Evolutionary conservation across 2,797 vertebrate species (phyloP), one percentile per base, ranked within the genome.

Genomic region (Gymnopithys bicolor): DNA sequence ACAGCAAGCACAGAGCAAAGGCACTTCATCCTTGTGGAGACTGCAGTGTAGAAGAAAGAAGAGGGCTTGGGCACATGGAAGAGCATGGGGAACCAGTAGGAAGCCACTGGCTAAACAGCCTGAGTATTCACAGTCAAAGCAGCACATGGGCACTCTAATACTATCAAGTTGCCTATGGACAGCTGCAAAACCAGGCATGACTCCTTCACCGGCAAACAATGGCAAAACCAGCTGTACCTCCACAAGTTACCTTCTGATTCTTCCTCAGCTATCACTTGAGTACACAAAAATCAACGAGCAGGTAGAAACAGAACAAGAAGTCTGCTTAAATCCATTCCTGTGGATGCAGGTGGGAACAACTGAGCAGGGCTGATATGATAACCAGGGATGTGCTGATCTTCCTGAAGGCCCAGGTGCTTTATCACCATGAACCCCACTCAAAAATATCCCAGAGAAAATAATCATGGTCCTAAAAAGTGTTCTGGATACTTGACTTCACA

Each of bases 341-440:
- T 0, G 37, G 11, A 21, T 33, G 33, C 21, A 84, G 37, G 27
- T 22, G 8, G 33, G 7, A 52, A 22, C 4, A 70, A 33, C 10
- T 15, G 16, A 55, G 8, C 2, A 13, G 16, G 21, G 2, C 19
- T 64, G 30, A 4, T 49, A 67, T 64, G 30, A 4, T 49, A 70
- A 14, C 10, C 7, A 11, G 23, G 22, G 11, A 45, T 28, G 6
- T 49, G 10, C 21, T 73, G 74, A 81, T 24, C 9, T 64, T 15
- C 24, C 39, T 78, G 15, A 3, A 19, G 16, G 6, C 7, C 27
- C 21, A 56, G 33, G 2, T 14, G 48, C 5, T 10, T 62, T 49
- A 12, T 60, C 32, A 64, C 11, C 8, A 32, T 0, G 2, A 64
- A 56, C 7, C 0, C 1, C 13, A 10, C 27, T 53, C 5, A 15